Percentiles rank a stretch among this genome's conserved stretches.
Evolutionary conservation across 2,113 vertebrate genomes (phyloP).

Genomic region (Xiphophorus couchianus): DNA sequence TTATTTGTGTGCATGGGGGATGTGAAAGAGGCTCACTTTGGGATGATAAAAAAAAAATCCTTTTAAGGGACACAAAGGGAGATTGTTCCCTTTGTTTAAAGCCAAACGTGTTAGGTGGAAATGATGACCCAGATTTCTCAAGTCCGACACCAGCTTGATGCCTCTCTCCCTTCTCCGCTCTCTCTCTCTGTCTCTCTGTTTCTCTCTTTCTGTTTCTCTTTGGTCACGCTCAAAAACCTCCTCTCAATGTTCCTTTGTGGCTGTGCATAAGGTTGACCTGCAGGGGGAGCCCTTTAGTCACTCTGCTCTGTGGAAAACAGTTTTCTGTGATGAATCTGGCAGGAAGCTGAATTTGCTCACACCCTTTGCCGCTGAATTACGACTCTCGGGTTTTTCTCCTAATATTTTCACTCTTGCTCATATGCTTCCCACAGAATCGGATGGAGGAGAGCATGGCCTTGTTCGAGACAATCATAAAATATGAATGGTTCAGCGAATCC

Average conservation of each 20-base stretch:
- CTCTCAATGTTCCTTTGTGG: conserved; percentile 5
- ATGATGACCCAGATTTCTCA: conserved; percentile 55
- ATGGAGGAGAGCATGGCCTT: conserved; percentile 93
- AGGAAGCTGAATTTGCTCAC: conserved; percentile 39
- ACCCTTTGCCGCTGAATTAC: conserved; percentile 12
- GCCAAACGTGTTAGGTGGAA: conserved; percentile 37
- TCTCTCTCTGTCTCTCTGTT: conserved; percentile 1
- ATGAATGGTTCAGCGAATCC: conserved; percentile 87
- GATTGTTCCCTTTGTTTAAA: conserved; percentile 51
- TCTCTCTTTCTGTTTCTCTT: conserved; percentile 2
- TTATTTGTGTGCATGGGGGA: background rate
- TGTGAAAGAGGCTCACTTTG: conserved; percentile 5
- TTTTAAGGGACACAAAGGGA: conserved; percentile 25
- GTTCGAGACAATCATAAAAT: conserved; percentile 90
- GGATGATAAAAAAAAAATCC: conserved; percentile 6
- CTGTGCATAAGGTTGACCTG: conserved; percentile 44
- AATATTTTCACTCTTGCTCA: conserved; percentile 4
- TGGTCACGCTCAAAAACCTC: conserved; percentile 9
- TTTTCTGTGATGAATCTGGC: conserved; percentile 38
- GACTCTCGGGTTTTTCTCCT: conserved; percentile 14
- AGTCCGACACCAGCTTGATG: conserved; percentile 17
- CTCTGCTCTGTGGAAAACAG: conserved; percentile 19
- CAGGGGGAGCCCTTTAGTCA: conserved; percentile 77
- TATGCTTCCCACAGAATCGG: conserved; percentile 79
- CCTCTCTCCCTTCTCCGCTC: conserved; percentile 6